Percentiles rank a stretch among this genome's conserved stretches.
These are phyloP conservation scores for Mormyrus iriodes DNA, from an alignment of 2,113 vertebrate species.

Conservation along the genomic window DNA sequence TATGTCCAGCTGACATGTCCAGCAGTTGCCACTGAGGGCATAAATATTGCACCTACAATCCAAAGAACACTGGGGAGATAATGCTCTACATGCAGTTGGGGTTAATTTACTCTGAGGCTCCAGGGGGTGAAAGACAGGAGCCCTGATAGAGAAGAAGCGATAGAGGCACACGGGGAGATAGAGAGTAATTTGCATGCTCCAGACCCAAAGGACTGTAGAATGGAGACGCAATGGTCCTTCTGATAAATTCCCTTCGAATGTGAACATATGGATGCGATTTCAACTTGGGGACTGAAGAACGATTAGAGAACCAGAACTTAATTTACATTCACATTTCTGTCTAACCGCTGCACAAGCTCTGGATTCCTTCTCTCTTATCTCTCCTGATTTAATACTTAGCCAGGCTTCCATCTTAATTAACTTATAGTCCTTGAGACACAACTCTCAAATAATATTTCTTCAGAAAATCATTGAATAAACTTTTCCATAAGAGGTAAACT, in stretches of 20 bases:
- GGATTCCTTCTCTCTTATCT: constrained; percentile 32
- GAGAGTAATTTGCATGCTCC: constrained; percentile 4
- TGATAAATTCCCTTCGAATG: not conserved
- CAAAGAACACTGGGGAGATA: not conserved
- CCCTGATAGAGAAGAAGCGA: not conserved
- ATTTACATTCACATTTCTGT: constrained; percentile 28
- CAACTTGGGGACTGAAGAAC: not conserved
- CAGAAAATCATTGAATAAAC: constrained; percentile 24
- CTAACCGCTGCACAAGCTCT: constrained; percentile 12
- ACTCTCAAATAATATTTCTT: constrained; percentile 18
- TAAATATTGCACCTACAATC: not conserved
- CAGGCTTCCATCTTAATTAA: constrained; percentile 33
- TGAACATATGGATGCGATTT: constrained; percentile 4
- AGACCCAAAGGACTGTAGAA: not conserved
- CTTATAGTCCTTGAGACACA: constrained; percentile 27
- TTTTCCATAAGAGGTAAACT: not conserved
- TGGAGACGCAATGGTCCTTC: constrained; percentile 13
- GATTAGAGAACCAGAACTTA: constrained; percentile 26
- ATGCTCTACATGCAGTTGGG: not conserved
- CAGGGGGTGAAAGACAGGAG: constrained; percentile 1
- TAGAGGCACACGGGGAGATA: not conserved
- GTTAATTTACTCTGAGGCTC: constrained; percentile 14
- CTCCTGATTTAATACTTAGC: constrained; percentile 34
- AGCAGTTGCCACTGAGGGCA: not conserved
- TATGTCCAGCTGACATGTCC: not conserved